Percentiles rank a stretch among this genome's conserved stretches.
Conservation (phyloP, 2,797 vertebrate genomes). For the Trematomus bernacchii region DNA sequence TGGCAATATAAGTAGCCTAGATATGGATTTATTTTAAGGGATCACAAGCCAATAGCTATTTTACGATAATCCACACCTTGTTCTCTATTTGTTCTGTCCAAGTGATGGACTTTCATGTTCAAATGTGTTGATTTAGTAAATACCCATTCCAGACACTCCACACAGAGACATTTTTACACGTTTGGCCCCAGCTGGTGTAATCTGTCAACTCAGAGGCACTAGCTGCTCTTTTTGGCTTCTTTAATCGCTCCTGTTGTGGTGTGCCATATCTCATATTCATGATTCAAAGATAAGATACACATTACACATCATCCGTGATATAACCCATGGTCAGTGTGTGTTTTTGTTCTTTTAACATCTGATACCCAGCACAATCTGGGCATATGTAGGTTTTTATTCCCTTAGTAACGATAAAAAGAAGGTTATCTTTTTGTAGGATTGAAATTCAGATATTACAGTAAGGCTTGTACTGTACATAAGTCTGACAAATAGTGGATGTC, state of each 20-base stretch:
- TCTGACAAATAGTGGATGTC: too few species aligned
- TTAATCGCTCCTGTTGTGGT: neutral
- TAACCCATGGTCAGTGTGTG: neutral
- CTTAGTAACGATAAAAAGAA: too few species aligned
- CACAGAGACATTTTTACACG: neutral
- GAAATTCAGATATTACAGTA: too few species aligned
- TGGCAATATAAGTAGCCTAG: neutral
- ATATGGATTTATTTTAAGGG: neutral
- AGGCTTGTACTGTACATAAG: too few species aligned
- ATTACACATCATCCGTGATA: neutral
- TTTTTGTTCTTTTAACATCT: neutral
- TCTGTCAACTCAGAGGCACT: neutral
- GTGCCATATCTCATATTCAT: neutral
- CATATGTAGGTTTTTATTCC: too few species aligned
- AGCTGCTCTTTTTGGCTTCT: neutral
- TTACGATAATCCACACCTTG: neutral
- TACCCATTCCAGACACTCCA: neutral
- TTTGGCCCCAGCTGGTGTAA: neutral
- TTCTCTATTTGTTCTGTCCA: neutral
- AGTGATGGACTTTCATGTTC: neutral
- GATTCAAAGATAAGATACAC: neutral
- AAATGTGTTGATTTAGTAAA: neutral
- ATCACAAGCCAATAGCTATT: neutral
- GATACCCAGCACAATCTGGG: neutral
- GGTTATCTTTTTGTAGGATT: too few species aligned